Percentiles rank a stretch among this genome's conserved stretches.
These are phyloP conservation scores for Promerops cafer DNA, from an alignment of 2,113 vertebrate genomes.

Conservation along the genomic window DNA sequence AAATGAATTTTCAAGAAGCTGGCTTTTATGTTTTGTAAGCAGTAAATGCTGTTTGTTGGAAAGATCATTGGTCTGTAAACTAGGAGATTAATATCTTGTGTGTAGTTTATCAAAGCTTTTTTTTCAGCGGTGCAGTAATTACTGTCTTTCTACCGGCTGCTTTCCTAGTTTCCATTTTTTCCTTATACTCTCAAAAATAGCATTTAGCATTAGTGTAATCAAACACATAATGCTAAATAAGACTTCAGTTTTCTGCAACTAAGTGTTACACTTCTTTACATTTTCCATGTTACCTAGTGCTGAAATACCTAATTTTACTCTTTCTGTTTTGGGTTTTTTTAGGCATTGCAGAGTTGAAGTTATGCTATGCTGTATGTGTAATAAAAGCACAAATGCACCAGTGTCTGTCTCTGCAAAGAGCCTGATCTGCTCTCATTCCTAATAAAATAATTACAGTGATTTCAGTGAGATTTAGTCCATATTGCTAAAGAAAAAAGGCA, in stretches of 20 bases:
- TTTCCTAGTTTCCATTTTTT: background rate
- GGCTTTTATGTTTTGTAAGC: background rate
- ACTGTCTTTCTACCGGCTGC: background rate
- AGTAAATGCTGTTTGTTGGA: background rate
- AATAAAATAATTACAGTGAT: background rate
- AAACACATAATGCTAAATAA: background rate
- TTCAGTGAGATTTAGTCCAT: background rate
- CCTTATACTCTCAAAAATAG: background rate
- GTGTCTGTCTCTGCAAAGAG: background rate
- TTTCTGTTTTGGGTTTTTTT: background rate
- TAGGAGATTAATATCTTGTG: background rate
- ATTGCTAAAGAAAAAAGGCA: background rate
- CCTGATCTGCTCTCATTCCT: background rate
- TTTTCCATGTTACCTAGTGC: background rate
- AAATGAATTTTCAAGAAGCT: background rate
- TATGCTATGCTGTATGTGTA: background rate
- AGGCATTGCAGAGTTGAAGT: background rate
- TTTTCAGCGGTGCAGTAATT: background rate
- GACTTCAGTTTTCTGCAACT: background rate
- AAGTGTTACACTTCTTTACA: background rate
- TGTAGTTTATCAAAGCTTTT: background rate
- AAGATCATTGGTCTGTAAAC: background rate
- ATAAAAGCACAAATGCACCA: background rate
- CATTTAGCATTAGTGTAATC: background rate
- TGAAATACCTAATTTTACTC: background rate